These are phyloP conservation scores for Stenopsyche tienmushanensis DNA, from an alignment of 1,140 invertebrate species.

Conservation along the genomic window DNA sequence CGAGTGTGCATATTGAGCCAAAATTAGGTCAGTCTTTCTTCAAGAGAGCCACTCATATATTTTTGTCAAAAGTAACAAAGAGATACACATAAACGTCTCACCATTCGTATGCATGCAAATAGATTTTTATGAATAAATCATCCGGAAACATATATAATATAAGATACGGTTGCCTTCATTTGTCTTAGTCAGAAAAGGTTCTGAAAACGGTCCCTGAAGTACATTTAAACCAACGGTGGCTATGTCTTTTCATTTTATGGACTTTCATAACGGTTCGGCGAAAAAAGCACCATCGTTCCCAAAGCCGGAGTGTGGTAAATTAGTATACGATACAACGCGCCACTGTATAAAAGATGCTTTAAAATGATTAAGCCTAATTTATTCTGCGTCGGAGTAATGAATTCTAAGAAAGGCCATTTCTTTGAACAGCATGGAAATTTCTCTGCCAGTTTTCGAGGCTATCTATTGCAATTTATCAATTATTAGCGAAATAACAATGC, in stretches of 20 bases:
- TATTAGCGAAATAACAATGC: no score
- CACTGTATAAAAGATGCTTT: no score
- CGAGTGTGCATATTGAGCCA: no score
- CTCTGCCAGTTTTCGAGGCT: no score
- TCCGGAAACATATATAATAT: neutral
- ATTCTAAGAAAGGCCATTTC: no score
- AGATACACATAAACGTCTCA: neutral
- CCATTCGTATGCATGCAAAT: neutral
- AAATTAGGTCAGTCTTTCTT: neutral
- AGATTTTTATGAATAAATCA: neutral
- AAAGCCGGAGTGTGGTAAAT: no score
- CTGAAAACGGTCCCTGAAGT: neutral
- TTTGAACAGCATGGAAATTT: no score
- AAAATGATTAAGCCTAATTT: no score
- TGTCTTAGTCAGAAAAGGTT: neutral
- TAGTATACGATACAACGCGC: no score
- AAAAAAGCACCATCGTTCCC: no score
- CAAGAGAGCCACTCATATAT: neutral
- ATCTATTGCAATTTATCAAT: no score
- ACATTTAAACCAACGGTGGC: neutral
- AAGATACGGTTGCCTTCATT: neutral
- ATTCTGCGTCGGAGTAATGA: no score
- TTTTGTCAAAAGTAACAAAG: neutral
- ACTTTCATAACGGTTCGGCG: neutral
- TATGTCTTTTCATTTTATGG: neutral